Evolutionary conservation across 2,113 vertebrate species (phyloP).

Genomic region (Eptesicus fuscus): DNA sequence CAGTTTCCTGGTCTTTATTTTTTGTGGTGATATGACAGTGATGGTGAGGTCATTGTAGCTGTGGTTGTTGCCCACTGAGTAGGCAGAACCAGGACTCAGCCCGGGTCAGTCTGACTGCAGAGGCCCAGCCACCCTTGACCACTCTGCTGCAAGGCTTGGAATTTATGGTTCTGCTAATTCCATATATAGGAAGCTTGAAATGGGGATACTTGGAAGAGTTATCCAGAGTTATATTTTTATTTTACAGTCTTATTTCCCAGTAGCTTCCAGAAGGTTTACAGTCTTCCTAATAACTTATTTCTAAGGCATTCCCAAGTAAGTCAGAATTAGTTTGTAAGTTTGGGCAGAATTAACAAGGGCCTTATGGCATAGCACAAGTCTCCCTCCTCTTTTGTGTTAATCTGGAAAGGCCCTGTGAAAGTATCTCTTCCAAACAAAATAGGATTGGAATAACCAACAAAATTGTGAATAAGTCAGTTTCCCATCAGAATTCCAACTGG

Average conservation of each 20-base stretch:
- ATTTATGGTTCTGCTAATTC: slow-evolving; percentile 33
- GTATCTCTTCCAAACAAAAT: neutral
- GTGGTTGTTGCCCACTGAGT: neutral
- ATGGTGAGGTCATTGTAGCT: neutral
- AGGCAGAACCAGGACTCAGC: neutral
- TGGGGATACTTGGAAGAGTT: slow-evolving; percentile 27
- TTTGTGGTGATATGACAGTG: neutral
- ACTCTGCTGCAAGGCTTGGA: neutral
- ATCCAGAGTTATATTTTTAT: slow-evolving; percentile 39
- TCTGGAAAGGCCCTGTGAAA: slow-evolving; percentile 47
- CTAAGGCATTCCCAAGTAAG: neutral
- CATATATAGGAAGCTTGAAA: slow-evolving; percentile 36
- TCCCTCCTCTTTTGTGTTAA: neutral
- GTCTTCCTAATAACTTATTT: slow-evolving; percentile 30
- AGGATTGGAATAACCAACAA: neutral
- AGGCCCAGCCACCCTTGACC: neutral
- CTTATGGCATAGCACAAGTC: neutral
- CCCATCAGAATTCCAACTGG: neutral
- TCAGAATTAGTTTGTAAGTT: slow-evolving; percentile 29
- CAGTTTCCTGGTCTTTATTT: neutral
- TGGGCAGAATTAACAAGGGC: neutral
- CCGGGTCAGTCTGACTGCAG: neutral
- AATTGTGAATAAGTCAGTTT: neutral
- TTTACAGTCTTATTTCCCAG: slow-evolving; percentile 7
- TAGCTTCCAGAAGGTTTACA: neutral